phyloP scores from a whole-genome alignment of 2,797 vertebrate species.

The Micromesistius poutassou region DNA sequence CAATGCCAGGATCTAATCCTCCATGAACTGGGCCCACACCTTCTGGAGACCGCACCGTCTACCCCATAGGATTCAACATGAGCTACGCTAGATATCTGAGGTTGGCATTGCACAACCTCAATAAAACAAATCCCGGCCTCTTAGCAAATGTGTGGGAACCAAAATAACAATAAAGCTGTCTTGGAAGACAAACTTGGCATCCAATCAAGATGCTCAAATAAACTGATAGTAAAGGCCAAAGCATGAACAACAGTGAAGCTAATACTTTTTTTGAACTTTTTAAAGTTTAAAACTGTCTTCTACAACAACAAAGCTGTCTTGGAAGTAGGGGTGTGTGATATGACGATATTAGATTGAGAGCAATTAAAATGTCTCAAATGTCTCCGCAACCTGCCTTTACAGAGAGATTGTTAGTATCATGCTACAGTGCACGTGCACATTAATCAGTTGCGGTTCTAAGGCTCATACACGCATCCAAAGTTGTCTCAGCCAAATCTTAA shows the following conservation, averaged over 20 bases:
- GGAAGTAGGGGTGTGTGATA: too few relatives aligned
- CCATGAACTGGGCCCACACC: conserved; percentile 45
- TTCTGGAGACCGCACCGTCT: conserved; percentile 47
- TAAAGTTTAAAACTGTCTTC: not conserved
- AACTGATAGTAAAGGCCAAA: conserved; percentile 3
- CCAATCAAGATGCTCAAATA: not conserved
- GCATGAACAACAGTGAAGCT: not conserved
- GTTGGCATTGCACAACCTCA: conserved; percentile 27
- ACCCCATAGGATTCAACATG: conserved; percentile 30
- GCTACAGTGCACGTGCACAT: too few relatives aligned
- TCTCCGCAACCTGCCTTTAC: too few relatives aligned
- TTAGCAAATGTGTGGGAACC: not conserved
- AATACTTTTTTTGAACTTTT: not conserved
- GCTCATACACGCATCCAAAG: too few relatives aligned
- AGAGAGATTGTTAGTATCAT: too few relatives aligned
- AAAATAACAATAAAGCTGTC: not conserved
- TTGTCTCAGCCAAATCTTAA: too few relatives aligned
- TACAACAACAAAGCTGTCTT: conserved; percentile 3
- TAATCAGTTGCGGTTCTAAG: too few relatives aligned
- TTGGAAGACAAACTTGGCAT: conserved; percentile 6
- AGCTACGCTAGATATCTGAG: conserved; percentile 42
- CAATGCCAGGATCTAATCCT: conserved; percentile 63
- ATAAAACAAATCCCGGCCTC: conserved; percentile 28
- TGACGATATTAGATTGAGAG: too few relatives aligned
- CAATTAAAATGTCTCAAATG: too few relatives aligned